Evolutionary conservation across 2,797 vertebrate genomes (phyloP).

Genomic region (Tokudaia tokunoshimensis): DNA sequence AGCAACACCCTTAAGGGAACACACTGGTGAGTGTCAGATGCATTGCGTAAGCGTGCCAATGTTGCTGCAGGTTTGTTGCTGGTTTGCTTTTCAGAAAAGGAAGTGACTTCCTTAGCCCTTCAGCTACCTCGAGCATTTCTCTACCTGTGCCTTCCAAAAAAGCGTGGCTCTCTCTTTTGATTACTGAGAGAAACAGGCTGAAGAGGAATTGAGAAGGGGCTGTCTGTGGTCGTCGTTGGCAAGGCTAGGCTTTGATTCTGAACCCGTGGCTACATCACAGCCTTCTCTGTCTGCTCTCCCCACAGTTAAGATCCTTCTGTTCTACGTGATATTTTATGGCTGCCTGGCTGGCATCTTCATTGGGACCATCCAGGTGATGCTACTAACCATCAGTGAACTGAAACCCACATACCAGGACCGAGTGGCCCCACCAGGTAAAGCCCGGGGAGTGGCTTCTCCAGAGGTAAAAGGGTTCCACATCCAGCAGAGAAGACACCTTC

Average conservation of each 20-base stretch:
- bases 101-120: neutral
- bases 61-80: neutral
- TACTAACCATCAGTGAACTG: slow-evolving; percentile 95
- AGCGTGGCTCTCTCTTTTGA: neutral
- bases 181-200: neutral
- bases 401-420: slow-evolving; percentile 99
- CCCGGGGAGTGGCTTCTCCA: neutral
- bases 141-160: neutral
- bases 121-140: neutral
- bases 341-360: slow-evolving; percentile 99
- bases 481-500: neutral
- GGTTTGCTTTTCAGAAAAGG: neutral
- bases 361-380: slow-evolving; percentile 98
- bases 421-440: slow-evolving; percentile 98
- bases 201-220: neutral
- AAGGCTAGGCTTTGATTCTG: neutral
- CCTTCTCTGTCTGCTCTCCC: slow-evolving; percentile 78
- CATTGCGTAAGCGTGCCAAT: neutral
- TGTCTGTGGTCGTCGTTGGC: neutral
- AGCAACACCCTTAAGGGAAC: neutral
- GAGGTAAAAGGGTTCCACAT: neutral
- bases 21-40: neutral
- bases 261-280: neutral
- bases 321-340: slow-evolving; percentile 98
- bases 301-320: slow-evolving; percentile 97